Evolutionary conservation across 2,113 vertebrate genomes (phyloP), one percentile per base, ranked within the genome.

Genomic region (Centrocercus urophasianus): DNA sequence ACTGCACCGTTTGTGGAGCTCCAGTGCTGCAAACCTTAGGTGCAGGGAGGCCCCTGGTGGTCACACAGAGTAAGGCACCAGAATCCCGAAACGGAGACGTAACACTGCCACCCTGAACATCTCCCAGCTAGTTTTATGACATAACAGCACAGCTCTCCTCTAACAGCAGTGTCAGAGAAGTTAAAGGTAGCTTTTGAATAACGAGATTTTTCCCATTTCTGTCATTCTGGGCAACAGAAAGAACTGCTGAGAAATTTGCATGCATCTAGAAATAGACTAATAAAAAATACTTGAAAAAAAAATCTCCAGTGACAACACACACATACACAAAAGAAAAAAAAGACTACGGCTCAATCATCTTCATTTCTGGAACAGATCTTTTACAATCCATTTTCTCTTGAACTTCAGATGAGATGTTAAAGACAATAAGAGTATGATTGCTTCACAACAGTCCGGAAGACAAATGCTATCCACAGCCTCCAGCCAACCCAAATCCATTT

Each of bases 1-100:
- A 13, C 24, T 4, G 4, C 27, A 13, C 66, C 40, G 7, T 2
- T 28, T 16, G 22, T 8, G 20, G 10, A 20, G 0, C 57, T 6
- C 21, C 27, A 19, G 15, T 3, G 30, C 48, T 30, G 54, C 6
- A 48, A 94, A 52, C 45, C 38, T 13, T 52, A 7, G 14, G 42
- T 1, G 32, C 64, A 86, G 77, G 40, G 84, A 61, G 81, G 8
- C 72, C 84, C 28, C 79, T 87, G 25, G 81, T 75, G 94, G 85
- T 19, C 17, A 30, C 11, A 59, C 3, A 47, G 18, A 76, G 71
- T 15, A 79, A 43, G 4, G 52, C 83, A 82, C 36, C 57, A 17
- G 48, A 22, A 25, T 21, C 34, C 13, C 7, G 74, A 25, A n/a
- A 38, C 22, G 8, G 6, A 22, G 6, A 8, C 0, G 1, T 3